Conservation (phyloP, 2,113 vertebrate species). For the Arenaria interpres region DNA sequence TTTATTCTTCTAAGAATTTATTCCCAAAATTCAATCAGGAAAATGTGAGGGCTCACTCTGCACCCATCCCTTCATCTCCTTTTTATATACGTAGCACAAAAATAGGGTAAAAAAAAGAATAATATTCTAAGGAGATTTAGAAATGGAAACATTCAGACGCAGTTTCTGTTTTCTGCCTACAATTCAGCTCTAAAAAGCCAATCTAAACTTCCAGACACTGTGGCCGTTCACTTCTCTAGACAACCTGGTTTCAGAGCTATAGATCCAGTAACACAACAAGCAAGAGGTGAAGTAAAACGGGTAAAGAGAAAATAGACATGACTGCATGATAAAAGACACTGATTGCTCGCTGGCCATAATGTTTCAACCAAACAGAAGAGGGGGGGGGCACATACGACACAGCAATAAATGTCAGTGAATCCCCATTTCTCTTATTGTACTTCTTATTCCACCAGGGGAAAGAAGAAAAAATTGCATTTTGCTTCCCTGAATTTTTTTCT, state of each 20-base stretch:
- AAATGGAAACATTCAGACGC: not conserved
- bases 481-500: not conserved
- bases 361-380: not conserved
- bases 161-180: not conserved
- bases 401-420: not conserved
- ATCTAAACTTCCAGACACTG: not conserved
- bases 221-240: not conserved
- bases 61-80: not conserved
- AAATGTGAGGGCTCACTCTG: not conserved
- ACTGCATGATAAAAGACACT: not conserved
- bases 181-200: not conserved
- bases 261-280: not conserved
- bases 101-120: not conserved
- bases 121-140: not conserved
- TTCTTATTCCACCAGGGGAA: not conserved
- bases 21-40: not conserved
- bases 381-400: not conserved
- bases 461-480: not conserved
- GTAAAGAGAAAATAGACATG: not conserved
- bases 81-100: not conserved
- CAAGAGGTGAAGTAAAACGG: not conserved
- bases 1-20: not conserved
- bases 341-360: not conserved
- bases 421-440: not conserved
- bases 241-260: not conserved